Evolutionary conservation across 1,140 invertebrate genomes (phyloP), one percentile per base, ranked within the genome.

Genomic region (Drosophila lacteicornis): DNA sequence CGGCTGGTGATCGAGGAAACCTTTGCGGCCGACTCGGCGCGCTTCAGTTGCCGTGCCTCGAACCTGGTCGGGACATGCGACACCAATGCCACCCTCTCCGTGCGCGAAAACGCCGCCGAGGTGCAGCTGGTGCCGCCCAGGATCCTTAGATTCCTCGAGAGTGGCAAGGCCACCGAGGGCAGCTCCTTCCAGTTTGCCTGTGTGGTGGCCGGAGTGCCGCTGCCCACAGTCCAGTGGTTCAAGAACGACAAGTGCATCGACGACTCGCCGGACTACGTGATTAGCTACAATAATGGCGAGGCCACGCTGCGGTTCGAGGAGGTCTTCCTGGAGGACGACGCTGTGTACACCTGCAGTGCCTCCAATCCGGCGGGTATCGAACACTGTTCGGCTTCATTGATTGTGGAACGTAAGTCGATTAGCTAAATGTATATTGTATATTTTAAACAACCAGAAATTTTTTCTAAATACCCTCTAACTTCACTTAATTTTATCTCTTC

Each of bases 171-270:
- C 15, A 94, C 93, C 40, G 96, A 97, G 93, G 96, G 96, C 12
- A 93, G 91, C 27, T 91, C 94, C 0, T 95, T 95, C 88, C 94
- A 95, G 80, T 95, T 98, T 66, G 94, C 95, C 57, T 97, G 97
- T 82, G 94, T 94, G 50, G 95, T 97, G 4, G 94, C 94, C 58
- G 96, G 96, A 4, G 95, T 96, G 92, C 97, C 97, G 3, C 82
- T 97, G 47, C 96, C 97, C 19, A 96, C 95, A 55, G 95, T 98
- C 11, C 95, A 95, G 75, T 99, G 98, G 98, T 95, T 93, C 57
- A 95, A 95, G 84, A 94, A 95, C 75, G 94, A 94, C 17, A 94
- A 94, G 58, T 94, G 94, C 71, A 94, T 95, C 57, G 93, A 94
- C 60, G 93, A 94, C 74, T 94, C 94, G 42, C 93, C 92, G 19